These are phyloP conservation scores for Caenorhabditis latens DNA, from an alignment of 1,140 invertebrate genomes.

Conservation along the genomic window DNA sequence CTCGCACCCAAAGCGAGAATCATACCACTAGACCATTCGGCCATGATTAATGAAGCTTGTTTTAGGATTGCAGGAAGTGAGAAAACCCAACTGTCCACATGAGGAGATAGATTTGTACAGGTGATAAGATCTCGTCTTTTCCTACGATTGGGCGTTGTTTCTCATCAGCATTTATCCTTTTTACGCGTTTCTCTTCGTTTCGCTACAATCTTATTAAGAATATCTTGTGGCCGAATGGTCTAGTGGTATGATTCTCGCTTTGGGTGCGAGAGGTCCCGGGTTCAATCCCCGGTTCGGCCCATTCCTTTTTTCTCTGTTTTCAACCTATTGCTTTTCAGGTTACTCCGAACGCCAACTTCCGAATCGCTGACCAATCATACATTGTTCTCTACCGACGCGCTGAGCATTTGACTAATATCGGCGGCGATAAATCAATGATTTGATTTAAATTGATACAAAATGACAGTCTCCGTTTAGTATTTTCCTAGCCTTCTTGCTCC, in stretches of 20 bases:
- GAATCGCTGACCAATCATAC: constrained; percentile 1
- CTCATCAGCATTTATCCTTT: too few relatives aligned
- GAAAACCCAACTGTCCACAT: too few relatives aligned
- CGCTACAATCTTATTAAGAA: neutral
- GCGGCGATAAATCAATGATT: constrained; percentile 37
- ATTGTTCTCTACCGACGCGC: neutral
- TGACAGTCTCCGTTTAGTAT: neutral
- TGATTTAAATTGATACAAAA: neutral
- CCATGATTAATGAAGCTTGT: neutral
- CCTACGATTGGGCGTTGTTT: too few relatives aligned
- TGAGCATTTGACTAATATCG: constrained; percentile 4
- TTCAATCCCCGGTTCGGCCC: constrained; percentile 70
- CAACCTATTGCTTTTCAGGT: neutral
- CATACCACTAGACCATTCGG: constrained; percentile 74
- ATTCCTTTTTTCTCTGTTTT: neutral
- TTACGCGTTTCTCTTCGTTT: neutral
- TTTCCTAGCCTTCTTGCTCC: neutral
- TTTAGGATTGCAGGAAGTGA: too few relatives aligned
- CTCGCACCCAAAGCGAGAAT: constrained; percentile 77
- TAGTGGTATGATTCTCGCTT: constrained; percentile 77
- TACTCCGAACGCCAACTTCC: neutral
- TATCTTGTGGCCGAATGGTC: constrained; percentile 64
- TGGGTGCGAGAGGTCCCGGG: constrained; percentile 76
- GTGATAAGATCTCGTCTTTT: too few relatives aligned
- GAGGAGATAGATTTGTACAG: too few relatives aligned